Base-by-base conservation (phyloP, 2,797 vertebrate species). In the Macropus fuliginosus region DNA sequence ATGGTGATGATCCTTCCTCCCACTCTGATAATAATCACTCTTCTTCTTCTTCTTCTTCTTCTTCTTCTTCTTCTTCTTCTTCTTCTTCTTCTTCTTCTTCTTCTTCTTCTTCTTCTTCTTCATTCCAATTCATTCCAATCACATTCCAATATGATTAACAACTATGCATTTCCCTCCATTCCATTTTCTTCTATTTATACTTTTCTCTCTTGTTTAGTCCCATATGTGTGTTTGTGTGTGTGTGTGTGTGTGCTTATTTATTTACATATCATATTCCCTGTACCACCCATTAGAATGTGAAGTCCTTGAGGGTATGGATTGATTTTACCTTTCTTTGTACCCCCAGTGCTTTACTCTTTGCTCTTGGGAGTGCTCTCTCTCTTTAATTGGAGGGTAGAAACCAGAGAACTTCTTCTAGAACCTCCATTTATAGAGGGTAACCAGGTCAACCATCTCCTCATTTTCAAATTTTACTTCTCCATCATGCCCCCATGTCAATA, bases 321-420 rank as follows among this genome's bases (percentile, higher is more conserved):
- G 31, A 11, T 34, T 62, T 62, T n/a, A n/a, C 62, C 29, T 62
- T 62, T 13, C 13, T n/a, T 66, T 66, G 34, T n/a, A n/a, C 1
- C 1, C 31, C 4, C 62, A n/a, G 62, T n/a, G 34, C 34, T n/a
- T 66, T 28, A 57, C 27, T 5, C 62, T 66, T n/a, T n/a, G n/a
- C 0, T 40, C 5, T 16, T n/a, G 14, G 34, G 16, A 5, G 16
- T 2, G 0, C 10, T 34, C n/a, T 0, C 5, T 74, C 5, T 5
- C 34, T 74, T 40, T 40, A 14, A n/a, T 40, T 74, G 14, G 34
- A 74, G 9, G 14, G 13, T 40, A 40, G 5, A 18, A 18, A n/a
- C 34, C 13, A 66, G 34, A 66, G 14, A n/a, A 0, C 34, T n/a
- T 34, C 16, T 74, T 74, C 14, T n/a, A 40, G 34, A 74, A 74